Percentiles rank a stretch among this genome's conserved stretches.
Evolutionary conservation across 1,140 invertebrate species (phyloP).

Genomic region (Oryzaephilus surinamensis): DNA sequence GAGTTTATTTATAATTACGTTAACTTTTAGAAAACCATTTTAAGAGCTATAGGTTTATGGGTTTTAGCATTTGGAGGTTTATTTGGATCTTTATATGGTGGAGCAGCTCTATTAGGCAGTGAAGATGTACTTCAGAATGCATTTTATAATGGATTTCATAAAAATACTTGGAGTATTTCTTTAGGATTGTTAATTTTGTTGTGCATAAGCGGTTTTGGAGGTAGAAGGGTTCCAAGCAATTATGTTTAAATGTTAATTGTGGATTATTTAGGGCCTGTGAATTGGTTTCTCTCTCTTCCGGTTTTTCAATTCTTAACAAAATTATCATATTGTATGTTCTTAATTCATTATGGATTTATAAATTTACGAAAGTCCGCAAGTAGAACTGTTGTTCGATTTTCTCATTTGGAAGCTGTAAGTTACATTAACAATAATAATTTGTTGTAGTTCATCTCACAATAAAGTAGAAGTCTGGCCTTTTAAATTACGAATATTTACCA

Average conservation of each 20-base stretch:
- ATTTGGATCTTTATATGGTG: too few species aligned
- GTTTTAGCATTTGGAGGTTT: too few species aligned
- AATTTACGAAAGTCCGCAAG: neutral
- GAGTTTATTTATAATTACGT: too few species aligned
- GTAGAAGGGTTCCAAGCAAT: too few species aligned
- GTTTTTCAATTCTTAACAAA: slow-evolving; percentile 13
- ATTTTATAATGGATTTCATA: too few species aligned
- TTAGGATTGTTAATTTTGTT: too few species aligned
- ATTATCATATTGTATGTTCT: slow-evolving; percentile 15
- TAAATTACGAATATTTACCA: neutral
- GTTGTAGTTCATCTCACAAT: too few species aligned
- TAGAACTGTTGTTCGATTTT: slow-evolving; percentile 3
- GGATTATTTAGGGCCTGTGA: slow-evolving; percentile 7
- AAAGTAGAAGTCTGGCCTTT: neutral
- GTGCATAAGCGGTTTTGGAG: slow-evolving; percentile 51
- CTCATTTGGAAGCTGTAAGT: slow-evolving; percentile 4
- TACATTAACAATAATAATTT: neutral
- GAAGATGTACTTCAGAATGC: too few species aligned
- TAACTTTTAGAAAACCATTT: too few species aligned
- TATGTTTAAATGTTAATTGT: slow-evolving; percentile 5
- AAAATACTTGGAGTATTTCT: too few species aligned
- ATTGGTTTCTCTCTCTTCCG: slow-evolving; percentile 12
- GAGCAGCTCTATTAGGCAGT: too few species aligned
- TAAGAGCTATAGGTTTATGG: too few species aligned
- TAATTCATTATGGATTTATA: slow-evolving; percentile 10